Base-by-base conservation (phyloP, 1,140 invertebrate species). In the Copidosoma floridanum region DNA sequence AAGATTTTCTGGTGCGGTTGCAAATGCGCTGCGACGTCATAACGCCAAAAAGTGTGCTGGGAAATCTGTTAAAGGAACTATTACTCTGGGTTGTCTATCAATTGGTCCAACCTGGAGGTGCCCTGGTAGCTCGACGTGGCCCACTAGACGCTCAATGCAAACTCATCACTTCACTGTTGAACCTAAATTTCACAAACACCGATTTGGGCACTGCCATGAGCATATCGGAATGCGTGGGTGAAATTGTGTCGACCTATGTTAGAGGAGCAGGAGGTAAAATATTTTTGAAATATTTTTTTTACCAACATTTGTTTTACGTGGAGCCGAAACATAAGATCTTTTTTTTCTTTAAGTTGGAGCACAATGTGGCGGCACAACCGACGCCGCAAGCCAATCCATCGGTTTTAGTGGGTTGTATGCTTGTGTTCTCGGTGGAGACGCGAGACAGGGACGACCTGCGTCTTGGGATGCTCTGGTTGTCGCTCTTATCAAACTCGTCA, bases 111-210 rank as follows among this genome's bases (percentile, higher is more conserved):
- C 85, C 86, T 6, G 82, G 85, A 11, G 90, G 90, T 21, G 85
- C 90, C 6, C 84, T 93, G 18, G 83, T 85, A 23, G 81, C 83
- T 24, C 83, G 85, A 57, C 83, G 86, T 62, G 91, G 91, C n/a
- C 90, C 91, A 14, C 76, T 93, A 7, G 92, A 94, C 82, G 90
- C 89, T 1, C 91, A 93, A 71, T 88, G 85, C 69, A 86, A 87
- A 67, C 79, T 93, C 41, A 79, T 92, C 37, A 86, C 86, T 14
- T 84, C 86, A 23, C 72, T 91, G 26, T 70, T 88, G 1, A 82
- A 85, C 71, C 76, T 89, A 38, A 84, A 88, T 62, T 90, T 88
- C 69, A 78, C 82, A 14, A 85, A 86, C 59, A 84, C 86, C 1
- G 88, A 92, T 72, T 77, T 90, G 23, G 86, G 84, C 64, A 88